Evolutionary conservation across 2,113 vertebrate species (phyloP), one percentile per base, ranked within the genome.

Genomic region (Arenaria interpres): DNA sequence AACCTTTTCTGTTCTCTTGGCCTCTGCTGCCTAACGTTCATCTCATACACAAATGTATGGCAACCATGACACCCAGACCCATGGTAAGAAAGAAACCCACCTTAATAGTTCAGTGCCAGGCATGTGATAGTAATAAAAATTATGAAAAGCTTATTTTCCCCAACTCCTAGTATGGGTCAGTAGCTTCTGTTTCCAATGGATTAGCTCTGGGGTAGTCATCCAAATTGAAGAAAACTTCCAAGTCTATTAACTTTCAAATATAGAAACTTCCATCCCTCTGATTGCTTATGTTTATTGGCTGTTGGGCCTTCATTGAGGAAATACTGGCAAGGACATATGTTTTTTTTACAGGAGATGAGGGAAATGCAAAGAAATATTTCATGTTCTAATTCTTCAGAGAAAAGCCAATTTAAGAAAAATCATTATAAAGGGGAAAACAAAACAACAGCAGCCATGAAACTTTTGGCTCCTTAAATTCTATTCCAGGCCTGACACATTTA

Each of bases 141-240:
- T 75, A 79, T 1, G 4, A 45, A 92, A 76, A 75, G 20, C 28
- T 89, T 93, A 30, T 89, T 91, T 92, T 81, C 24, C 35, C 10
- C 62, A 64, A 15, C 48, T 79, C n/a, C 21, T 91, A 7, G 2
- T 78, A 85, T 43, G 84, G 71, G 41, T 72, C 80, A 82, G 73
- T 76, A 95, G 84, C 90, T 97, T 68, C 86, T 91, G 56, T 97
- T 94, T 96, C 37, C 60, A 89, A 14, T 80, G 81, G 66, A 73
- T 85, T 89, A 83, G 30, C 25, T 91, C 57, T 51, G 28, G 16
- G 18, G 3, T 95, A 73, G 37, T 88, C 50, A 89, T 74, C 62
- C 67, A 96, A 82, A 85, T 14, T 82, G 41, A 90, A 69, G 28
- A 94, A 87, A 96, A 85, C n/a, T 69, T 91, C 54, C 66, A 85